Conservation (phyloP, 2,888 invertebrate genomes). For the Anthoptus insignis region DNA sequence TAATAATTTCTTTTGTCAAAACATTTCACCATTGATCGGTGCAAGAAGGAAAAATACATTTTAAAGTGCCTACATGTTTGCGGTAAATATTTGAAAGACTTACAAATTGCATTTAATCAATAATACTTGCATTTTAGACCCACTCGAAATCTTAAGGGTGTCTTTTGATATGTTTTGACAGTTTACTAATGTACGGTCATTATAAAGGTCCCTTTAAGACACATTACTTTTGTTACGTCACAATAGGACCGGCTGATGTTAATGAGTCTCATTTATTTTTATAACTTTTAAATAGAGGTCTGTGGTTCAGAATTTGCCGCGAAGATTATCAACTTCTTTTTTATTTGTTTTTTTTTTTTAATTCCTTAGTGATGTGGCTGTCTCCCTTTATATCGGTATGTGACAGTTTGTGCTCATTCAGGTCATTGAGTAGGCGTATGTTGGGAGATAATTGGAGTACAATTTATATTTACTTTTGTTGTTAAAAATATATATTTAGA, state of each 20-base stretch:
- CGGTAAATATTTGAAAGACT: constrained; percentile 72
- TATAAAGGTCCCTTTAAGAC: constrained; percentile 71
- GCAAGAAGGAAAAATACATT: constrained; percentile 67
- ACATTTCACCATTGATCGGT: constrained; percentile 63
- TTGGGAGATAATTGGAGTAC: constrained; percentile 38
- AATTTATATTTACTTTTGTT: constrained; percentile 24
- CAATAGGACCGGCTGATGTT: constrained; percentile 73
- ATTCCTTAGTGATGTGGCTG: too few relatives aligned
- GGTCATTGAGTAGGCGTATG: constrained; percentile 33
- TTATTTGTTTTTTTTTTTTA: constrained; percentile 41
- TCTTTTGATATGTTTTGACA: constrained; percentile 85
- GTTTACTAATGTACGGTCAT: constrained; percentile 83
- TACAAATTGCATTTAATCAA: constrained; percentile 82
- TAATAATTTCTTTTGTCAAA: constrained; percentile 57
- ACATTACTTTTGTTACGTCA: constrained; percentile 64
- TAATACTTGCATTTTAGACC: constrained; percentile 69
- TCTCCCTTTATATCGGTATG: too few relatives aligned
- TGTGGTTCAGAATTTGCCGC: constrained; percentile 73
- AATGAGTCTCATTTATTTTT: constrained; percentile 84
- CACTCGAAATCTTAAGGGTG: constrained; percentile 67
- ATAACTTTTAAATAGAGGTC: constrained; percentile 78
- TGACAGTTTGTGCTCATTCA: constrained; percentile 30
- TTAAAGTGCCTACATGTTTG: constrained; percentile 65
- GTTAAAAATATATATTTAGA: not conserved
- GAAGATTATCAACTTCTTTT: constrained; percentile 68